These are phyloP conservation scores for Adelphocoris suturalis DNA, from an alignment of 2,888 invertebrate species.

Conservation along the genomic window DNA sequence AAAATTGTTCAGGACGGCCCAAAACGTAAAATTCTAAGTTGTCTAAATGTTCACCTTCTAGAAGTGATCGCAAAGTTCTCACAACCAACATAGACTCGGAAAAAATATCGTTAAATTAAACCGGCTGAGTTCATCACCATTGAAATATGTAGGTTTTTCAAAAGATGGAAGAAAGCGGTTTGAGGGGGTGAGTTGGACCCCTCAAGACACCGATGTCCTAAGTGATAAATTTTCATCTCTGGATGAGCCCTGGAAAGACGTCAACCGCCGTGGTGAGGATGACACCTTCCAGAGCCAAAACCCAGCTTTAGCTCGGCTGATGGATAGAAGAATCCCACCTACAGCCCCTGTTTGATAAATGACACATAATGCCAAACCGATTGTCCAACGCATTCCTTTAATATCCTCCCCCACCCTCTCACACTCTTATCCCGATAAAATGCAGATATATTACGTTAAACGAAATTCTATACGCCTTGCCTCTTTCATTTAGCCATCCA, in stretches of 20 bases:
- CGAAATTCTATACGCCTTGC: slow-evolving; percentile 74
- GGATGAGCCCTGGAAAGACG: slow-evolving; percentile 44
- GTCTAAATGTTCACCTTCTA: neutral
- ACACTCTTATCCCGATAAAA: slow-evolving; percentile 72
- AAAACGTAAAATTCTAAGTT: neutral
- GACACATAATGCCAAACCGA: slow-evolving; percentile 74
- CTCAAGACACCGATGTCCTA: neutral
- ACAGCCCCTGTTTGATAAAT: slow-evolving; percentile 73
- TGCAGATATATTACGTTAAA: slow-evolving; percentile 75
- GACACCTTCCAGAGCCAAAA: slow-evolving; percentile 47
- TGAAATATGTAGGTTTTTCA: too few species aligned
- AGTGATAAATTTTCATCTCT: slow-evolving; percentile 52
- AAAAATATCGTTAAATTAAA: neutral
- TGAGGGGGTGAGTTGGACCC: neutral
- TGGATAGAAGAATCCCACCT: slow-evolving; percentile 66
- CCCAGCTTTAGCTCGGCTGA: slow-evolving; percentile 48
- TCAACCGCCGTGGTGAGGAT: slow-evolving; percentile 6
- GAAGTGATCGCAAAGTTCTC: neutral
- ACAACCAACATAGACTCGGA: neutral
- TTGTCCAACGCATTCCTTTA: slow-evolving; percentile 72
- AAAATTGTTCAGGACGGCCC: neutral
- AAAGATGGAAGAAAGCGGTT: neutral
- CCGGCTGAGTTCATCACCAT: too few species aligned
- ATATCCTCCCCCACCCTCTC: slow-evolving; percentile 54
- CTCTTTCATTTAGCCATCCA: slow-evolving; percentile 74